Conservation (phyloP, 1,140 invertebrate genomes). For the Pogonomyrmex californicus region DNA sequence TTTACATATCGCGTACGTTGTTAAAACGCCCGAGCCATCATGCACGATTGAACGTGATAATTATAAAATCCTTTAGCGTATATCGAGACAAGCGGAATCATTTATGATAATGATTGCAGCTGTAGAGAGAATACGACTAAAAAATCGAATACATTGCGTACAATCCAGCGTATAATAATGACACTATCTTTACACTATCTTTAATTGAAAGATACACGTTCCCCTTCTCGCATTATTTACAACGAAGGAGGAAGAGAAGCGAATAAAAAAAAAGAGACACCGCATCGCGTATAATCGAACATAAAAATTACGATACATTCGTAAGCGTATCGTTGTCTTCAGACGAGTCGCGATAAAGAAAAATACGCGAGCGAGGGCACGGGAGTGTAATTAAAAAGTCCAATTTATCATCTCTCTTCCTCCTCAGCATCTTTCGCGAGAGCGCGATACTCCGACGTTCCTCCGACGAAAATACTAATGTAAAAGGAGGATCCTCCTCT, state of each 20-base stretch:
- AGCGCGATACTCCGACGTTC: background rate
- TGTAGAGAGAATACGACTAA: background rate
- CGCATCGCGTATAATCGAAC: conserved; percentile 13
- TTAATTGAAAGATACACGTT: background rate
- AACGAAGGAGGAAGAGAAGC: background rate
- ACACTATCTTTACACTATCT: conserved; percentile 12
- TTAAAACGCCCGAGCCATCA: conserved; percentile 4
- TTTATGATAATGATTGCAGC: conserved; percentile 15
- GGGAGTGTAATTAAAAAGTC: conserved; percentile 30
- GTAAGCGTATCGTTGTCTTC: background rate
- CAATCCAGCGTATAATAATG: background rate
- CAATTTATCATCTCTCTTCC: conserved; percentile 31
- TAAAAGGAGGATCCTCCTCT: background rate
- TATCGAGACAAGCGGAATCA: background rate
- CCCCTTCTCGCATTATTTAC: background rate
- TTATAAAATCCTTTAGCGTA: background rate
- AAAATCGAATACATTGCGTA: background rate
- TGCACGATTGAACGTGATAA: background rate
- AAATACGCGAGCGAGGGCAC: background rate
- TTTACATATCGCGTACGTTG: conserved; percentile 10
- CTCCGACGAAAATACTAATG: conserved; percentile 9
- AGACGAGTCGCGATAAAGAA: background rate
- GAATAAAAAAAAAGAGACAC: background rate
- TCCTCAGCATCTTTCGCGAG: background rate
- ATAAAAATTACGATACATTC: conserved; percentile 31